Conservation (phyloP, 2,797 vertebrate species). For the Triplophysa yarkandensis region DNA sequence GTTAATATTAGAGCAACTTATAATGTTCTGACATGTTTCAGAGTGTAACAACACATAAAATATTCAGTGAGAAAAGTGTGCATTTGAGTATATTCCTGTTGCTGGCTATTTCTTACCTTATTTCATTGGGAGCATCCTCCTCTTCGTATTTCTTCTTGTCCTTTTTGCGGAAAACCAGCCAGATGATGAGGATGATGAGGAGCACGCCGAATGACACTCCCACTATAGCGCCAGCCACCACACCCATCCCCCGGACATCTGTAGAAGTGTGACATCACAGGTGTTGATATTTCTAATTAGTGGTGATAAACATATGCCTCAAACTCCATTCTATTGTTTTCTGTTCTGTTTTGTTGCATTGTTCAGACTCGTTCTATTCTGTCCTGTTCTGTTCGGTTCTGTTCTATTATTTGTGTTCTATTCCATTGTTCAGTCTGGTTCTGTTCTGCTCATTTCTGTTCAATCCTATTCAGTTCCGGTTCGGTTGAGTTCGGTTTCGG, state of each 20-base stretch:
- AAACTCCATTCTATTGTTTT: background rate
- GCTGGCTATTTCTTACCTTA: constrained; percentile 70
- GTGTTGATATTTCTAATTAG: constrained; percentile 3
- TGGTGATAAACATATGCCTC: background rate
- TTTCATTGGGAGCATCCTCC: constrained; percentile 87
- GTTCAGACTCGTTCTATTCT: too few species aligned
- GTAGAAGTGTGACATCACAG: background rate
- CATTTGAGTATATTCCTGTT: background rate
- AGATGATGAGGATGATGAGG: constrained; percentile 77
- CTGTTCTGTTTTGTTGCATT: too few species aligned
- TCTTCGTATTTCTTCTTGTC: constrained; percentile 85
- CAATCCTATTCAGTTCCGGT: too few species aligned
- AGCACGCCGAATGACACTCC: constrained; percentile 77
- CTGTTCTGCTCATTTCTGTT: too few species aligned
- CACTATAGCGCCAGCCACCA: constrained; percentile 77
- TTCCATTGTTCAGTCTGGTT: too few species aligned
- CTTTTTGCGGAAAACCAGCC: constrained; percentile 80
- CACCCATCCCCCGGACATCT: constrained; percentile 79
- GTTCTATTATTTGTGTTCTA: too few species aligned
- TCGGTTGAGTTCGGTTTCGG: too few species aligned
- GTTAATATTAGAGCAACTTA: too few species aligned
- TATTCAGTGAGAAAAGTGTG: background rate
- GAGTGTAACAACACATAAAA: too few species aligned
- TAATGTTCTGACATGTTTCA: too few species aligned
- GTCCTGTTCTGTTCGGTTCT: too few species aligned